These are phyloP conservation scores for Sylvietta virens DNA, from an alignment of 2,113 vertebrate genomes.

Conservation along the genomic window DNA sequence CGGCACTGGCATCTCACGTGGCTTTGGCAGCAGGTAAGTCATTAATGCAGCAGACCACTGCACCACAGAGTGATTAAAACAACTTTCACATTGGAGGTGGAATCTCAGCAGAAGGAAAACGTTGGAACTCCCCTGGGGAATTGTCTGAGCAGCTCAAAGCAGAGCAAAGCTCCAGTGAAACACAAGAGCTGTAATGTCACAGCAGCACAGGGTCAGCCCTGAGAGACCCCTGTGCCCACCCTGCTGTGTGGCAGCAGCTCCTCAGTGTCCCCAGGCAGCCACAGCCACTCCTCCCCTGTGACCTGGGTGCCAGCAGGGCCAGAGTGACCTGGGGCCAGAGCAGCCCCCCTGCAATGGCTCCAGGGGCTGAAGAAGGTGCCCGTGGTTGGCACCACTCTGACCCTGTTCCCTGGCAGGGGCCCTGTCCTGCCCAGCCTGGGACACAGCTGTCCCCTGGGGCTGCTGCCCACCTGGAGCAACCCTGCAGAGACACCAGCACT, in stretches of 20 bases:
- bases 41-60: not conserved
- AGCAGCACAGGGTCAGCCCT: not conserved
- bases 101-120: not conserved
- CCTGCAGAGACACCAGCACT: not conserved
- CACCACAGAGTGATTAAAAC: not conserved
- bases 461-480: not conserved
- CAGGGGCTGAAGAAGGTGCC: not conserved
- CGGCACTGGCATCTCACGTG: not conserved
- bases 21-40: not conserved
- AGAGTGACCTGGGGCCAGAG: not conserved
- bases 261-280: not conserved
- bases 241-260: not conserved
- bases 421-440: accelerated
- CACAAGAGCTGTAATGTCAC: not conserved
- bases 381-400: accelerated
- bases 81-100: not conserved
- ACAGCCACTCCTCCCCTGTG: not conserved
- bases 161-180: not conserved
- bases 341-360: accelerated
- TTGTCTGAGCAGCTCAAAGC: not conserved
- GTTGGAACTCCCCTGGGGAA: not conserved
- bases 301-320: not conserved
- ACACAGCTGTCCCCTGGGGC: not conserved
- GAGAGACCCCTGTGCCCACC: not conserved
- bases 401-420: not conserved